Base-by-base conservation (phyloP, 2,797 vertebrate species). In the Dryobates pubescens region DNA sequence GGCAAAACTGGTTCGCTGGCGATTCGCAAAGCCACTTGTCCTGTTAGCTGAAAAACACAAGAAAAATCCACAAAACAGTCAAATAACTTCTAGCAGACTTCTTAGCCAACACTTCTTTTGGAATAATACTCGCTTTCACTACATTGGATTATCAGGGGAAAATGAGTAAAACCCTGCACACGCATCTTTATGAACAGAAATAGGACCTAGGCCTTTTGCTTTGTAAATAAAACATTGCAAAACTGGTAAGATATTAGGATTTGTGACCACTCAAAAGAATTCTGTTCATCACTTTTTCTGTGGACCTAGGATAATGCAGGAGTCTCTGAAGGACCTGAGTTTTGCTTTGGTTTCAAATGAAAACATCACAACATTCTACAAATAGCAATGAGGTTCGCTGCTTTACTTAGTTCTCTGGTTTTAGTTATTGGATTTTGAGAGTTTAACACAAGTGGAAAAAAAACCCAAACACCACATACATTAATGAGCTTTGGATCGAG, bases 1-100 rank as follows among this genome's bases (percentile, higher is more conserved):
- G 99, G 99, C 96, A 99, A 97, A 96, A 99, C 98, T 0, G 99
- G 98, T 92, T 98, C 98, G 30, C 13, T 98, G 93, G 98, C 98
- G 96, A 99, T 98, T 84, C 98, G 97, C 64, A 99, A 97, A 96
- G 99, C 97, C 95, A 98, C 98, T 97, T 99, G 98, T 90, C 98
- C 98, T 76, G 99, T 98, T 96, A 99, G 98, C 99, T 99, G 97
- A 89, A 97, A 97, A 91, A 96, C 73, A 97, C 41, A 90, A 92
- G 94, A 87, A 95, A 95, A 49, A 94, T 0, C 53, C 45, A 41
- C 38, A 92, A 89, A 73, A 85, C 14, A 95, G 96, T 86, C 91
- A 97, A 73, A 90, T 73, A 65, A 62, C 68, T 84, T 88, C 49
- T 78, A 89, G 34, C 22, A 81, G 8, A 78, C 95, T 90, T 17